Percentiles rank a stretch among this genome's conserved stretches.
These are phyloP conservation scores for Cavia aperea DNA, from an alignment of 2,113 vertebrate species.

Conservation along the genomic window DNA sequence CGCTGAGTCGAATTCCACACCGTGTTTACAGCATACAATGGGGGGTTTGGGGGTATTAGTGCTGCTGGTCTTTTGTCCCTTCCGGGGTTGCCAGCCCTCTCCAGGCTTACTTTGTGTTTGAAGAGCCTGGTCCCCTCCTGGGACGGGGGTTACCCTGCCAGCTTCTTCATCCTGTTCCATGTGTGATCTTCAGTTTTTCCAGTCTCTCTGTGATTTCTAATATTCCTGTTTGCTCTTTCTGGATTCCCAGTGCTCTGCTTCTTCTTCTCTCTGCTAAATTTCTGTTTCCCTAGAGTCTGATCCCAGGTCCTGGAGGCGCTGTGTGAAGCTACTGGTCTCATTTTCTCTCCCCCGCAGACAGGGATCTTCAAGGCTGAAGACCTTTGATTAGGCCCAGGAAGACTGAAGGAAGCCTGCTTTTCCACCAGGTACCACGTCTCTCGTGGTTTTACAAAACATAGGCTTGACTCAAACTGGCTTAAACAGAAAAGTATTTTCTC, in stretches of 20 bases:
- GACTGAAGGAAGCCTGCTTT: not conserved
- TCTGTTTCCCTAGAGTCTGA: not conserved
- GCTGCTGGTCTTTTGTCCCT: not conserved
- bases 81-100: not conserved
- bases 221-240: not conserved
- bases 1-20: not conserved
- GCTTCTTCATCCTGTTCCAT: not conserved
- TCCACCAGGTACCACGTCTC: not conserved
- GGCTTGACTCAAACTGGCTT: not conserved
- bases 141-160: not conserved
- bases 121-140: not conserved
- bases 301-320: not conserved
- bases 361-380: not conserved
- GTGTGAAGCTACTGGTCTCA: not conserved
- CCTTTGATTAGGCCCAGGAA: not conserved
- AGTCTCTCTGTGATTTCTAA: not conserved
- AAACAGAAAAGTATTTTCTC: not conserved
- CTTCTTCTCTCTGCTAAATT: not conserved
- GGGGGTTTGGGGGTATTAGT: not conserved
- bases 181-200: not conserved
- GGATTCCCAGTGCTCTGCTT: not conserved
- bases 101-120: not conserved
- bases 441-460: not conserved
- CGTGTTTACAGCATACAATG: not conserved
- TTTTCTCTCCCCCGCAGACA: not conserved